Evolutionary conservation across 2,113 vertebrate species (phyloP), one percentile per base, ranked within the genome.

Genomic region (Pangasianodon gigas): DNA sequence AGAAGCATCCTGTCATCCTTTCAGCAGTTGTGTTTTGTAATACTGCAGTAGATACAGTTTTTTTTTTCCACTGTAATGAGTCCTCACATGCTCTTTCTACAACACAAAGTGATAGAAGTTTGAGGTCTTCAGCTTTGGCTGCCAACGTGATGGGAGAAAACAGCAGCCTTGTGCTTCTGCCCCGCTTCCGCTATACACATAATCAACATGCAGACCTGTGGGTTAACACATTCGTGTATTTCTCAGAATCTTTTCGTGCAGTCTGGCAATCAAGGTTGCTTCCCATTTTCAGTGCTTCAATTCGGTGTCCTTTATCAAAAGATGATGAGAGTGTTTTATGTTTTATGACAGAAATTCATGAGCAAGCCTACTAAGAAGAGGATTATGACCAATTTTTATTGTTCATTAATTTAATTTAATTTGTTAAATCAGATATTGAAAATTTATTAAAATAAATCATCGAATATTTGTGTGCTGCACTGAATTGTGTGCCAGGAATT

Each of bases 211-310:
- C 52, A 75, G 51, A 80, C 69, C 37, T 84, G 86, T 10, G 84
- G 80, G 52, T 87, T 69, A 29, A 77, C 48, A 56, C 29, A 65
- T 32, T 2, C 41, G 16, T 89, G n/a, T 46, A 51, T 86, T 32
- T 84, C 19, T 86, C 6, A 52, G 24, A 48, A n/a, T 84, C 79
- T 29, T 69, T 87, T 54, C 69, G n/a, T 88, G 11, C 65, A 41
- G 87, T 74, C 26, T 75, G 52, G 69, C 82, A 80, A 83, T 87
- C 65, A 90, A 91, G 88, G 90, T 83, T 90, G 67, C 87, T 29
- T 58, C 60, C 19, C 26, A 80, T 88, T 87, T 69, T 77, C 21
- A 84, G 83, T 52, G 67, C 9, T n/a, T 84, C 32, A 79, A 60
- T 67, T 18, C 54, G 9, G 46, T 62, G 21, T 51, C 24, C 19